Evolutionary conservation across 2,888 invertebrate species (phyloP).

Genomic region (Orchestes rusci): DNA sequence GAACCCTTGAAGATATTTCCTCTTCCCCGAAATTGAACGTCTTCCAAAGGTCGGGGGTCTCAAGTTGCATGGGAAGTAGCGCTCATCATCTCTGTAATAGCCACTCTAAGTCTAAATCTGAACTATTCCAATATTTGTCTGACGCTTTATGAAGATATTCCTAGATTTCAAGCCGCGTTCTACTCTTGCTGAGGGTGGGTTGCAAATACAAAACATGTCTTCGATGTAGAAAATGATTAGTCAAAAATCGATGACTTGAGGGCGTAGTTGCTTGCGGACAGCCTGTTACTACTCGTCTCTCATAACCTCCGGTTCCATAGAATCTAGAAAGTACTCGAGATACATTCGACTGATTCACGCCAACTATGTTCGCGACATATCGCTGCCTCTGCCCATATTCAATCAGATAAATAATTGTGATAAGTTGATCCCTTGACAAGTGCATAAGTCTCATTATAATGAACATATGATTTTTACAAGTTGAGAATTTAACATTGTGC

Average conservation of each 20-base stretch:
- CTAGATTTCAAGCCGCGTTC: background rate
- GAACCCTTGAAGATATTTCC: background rate
- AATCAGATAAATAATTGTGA: slow-evolving; percentile 1
- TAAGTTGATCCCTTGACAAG: background rate
- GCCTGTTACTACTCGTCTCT: background rate
- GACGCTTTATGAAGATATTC: background rate
- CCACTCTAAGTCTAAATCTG: too few relatives aligned
- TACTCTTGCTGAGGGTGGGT: background rate
- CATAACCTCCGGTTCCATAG: background rate
- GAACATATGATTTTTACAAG: too few relatives aligned
- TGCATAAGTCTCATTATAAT: too few relatives aligned
- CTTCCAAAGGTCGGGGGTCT: background rate
- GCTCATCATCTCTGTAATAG: too few relatives aligned
- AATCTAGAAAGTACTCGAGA: background rate
- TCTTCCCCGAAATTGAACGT: background rate
- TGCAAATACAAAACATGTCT: too few relatives aligned
- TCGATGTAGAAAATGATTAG: background rate
- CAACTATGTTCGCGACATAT: slow-evolving; percentile 2
- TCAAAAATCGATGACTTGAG: background rate
- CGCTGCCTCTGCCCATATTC: background rate
- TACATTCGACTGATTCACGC: background rate
- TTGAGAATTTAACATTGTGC: background rate
- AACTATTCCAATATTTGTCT: too few relatives aligned
- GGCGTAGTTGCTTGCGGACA: background rate
- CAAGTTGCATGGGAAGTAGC: background rate